phyloP scores from a whole-genome alignment of 1,140 invertebrate genomes.

The Conopomorpha cramerella region DNA sequence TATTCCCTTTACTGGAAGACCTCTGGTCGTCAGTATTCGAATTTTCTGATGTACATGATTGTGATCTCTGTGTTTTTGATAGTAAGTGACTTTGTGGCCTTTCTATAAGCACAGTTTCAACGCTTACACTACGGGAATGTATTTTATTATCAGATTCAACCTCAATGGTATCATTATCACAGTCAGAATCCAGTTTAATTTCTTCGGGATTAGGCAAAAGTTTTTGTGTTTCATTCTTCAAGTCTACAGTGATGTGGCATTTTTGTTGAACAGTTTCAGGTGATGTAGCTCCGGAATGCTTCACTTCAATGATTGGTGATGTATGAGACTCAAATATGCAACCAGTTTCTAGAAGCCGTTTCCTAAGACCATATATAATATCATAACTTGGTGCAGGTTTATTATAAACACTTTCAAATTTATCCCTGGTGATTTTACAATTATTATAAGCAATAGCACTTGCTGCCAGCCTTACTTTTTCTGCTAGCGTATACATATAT shows the following conservation, averaged over 20 bases:
- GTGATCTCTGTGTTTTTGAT: too few species aligned
- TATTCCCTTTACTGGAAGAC: too few species aligned
- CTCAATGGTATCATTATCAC: constrained; percentile 24
- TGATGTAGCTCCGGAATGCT: too few species aligned
- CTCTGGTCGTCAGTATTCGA: too few species aligned
- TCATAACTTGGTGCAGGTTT: constrained; percentile 57
- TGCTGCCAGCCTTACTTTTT: constrained; percentile 43
- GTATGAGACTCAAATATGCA: constrained; percentile 48
- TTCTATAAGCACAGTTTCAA: constrained; percentile 26
- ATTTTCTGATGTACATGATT: too few species aligned
- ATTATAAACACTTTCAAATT: constrained; percentile 45
- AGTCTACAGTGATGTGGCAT: too few species aligned
- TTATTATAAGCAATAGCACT: constrained; percentile 52
- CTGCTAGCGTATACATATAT: too few species aligned
- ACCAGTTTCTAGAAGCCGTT: constrained; percentile 41
- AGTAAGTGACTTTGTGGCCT: too few species aligned
- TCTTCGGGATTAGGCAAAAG: constrained; percentile 44
- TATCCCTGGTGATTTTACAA: constrained; percentile 41
- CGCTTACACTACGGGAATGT: constrained; percentile 20
- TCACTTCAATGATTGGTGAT: constrained; percentile 15
- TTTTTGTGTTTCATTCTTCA: too few species aligned
- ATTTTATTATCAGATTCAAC: not conserved
- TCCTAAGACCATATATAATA: constrained; percentile 52
- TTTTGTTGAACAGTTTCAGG: too few species aligned
- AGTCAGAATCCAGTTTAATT: constrained; percentile 33